A percentile compares a stretch with the other conserved stretches of the same genome.
phyloP scores from a whole-genome alignment of 2,888 invertebrate species.

The Calameuta idolon region DNA sequence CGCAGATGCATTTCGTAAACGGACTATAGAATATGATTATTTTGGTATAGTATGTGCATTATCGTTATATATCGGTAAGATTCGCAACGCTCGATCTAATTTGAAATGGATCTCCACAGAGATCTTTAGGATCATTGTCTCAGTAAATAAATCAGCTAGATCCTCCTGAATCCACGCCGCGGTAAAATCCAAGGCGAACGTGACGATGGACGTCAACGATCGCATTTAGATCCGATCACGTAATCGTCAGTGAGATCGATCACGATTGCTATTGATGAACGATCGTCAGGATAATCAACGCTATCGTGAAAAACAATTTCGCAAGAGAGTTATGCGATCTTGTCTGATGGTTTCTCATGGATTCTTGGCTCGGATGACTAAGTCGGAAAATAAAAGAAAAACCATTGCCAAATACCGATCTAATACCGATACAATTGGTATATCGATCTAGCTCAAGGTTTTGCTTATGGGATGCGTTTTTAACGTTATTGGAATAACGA shows the following conservation, averaged over 20 bases:
- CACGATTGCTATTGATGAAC: constrained; percentile 1
- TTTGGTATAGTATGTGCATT: background rate
- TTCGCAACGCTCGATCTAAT: background rate
- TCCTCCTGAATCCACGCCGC: background rate
- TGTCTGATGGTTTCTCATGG: background rate
- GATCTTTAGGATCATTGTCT: background rate
- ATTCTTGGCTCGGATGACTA: background rate
- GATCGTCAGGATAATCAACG: constrained; percentile 1
- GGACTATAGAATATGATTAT: background rate
- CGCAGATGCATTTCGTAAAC: background rate
- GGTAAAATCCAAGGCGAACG: background rate
- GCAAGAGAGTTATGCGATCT: constrained; percentile 6
- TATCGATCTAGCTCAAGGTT: background rate
- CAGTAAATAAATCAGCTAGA: background rate
- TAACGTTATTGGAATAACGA: background rate
- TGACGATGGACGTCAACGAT: background rate
- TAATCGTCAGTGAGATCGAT: constrained; percentile 9
- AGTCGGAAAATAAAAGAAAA: background rate
- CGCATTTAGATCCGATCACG: constrained; percentile 3
- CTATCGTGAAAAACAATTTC: constrained; percentile 4
- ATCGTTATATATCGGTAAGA: background rate
- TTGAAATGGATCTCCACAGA: background rate
- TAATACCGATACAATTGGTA: background rate
- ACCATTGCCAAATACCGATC: background rate
- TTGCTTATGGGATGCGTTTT: background rate